phyloP scores from a whole-genome alignment of 2,113 vertebrate genomes.

The Oriolus oriolus region DNA sequence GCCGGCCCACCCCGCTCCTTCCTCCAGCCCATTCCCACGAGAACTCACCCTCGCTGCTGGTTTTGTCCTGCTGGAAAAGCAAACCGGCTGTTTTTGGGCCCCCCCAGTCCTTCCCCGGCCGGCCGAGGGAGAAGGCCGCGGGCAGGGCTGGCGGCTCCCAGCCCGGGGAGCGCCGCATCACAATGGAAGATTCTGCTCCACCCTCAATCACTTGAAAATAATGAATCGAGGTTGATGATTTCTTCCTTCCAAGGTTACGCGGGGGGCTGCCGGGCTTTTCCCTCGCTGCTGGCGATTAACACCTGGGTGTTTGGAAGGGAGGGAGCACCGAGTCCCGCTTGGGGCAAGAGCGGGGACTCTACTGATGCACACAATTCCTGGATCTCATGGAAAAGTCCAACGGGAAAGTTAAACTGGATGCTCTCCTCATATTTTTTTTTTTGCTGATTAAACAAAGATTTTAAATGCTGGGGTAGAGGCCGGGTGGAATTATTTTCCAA shows the following conservation, averaged over 20 bases:
- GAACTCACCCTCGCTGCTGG: not conserved
- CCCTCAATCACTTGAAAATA: constrained; percentile 38
- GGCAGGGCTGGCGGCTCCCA: not conserved
- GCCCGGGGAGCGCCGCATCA: not conserved
- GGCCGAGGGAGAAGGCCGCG: accelerated
- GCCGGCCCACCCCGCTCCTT: accelerated
- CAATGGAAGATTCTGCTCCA: not conserved
- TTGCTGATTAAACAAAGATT: not conserved
- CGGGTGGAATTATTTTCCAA: not conserved
- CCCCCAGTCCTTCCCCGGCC: not conserved
- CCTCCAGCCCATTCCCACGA: not conserved
- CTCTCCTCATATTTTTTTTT: not conserved
- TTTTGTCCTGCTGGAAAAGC: not conserved
- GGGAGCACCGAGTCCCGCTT: not conserved
- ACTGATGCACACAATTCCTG: not conserved
- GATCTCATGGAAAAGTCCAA: not conserved
- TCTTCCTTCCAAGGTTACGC: constrained; percentile 5
- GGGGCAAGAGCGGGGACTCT: accelerated
- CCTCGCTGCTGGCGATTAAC: not conserved
- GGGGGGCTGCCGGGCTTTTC: not conserved
- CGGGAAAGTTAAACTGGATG: not conserved
- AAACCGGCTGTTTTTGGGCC: not conserved
- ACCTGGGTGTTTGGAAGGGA: not conserved
- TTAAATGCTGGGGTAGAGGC: accelerated
- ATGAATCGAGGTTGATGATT: constrained; percentile 32